Base-by-base conservation (phyloP, 2,888 invertebrate species). In the Ornithoptera priamus region DNA sequence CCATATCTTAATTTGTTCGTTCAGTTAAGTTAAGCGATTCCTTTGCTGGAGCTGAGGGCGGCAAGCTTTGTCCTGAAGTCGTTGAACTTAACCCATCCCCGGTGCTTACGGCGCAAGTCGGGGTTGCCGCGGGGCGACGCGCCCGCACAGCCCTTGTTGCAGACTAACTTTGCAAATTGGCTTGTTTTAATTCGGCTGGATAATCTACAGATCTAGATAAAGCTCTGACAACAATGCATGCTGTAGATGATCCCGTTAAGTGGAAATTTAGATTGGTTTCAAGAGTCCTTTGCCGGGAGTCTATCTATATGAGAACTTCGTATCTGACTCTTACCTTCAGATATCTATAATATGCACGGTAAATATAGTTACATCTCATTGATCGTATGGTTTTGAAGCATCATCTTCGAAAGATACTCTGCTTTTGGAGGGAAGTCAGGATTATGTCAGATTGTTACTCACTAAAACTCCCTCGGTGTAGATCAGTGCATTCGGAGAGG, bases 111-210 rank as follows among this genome's bases (percentile, higher is more conserved):
- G 50, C 2, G 20, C 18, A 42, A 50, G 50, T 8, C 15, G 18
- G 62, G 53, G n/a, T 12, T 18, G 50, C 12, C 53, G 53, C 17
- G 53, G 53, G 53, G 18, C 18, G n/a, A 53, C 15, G n/a, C 53
- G 39, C 7, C 30, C 30, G 30, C 30, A 30, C 30, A 30, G 30
- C 30, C 30, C 30, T 30, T 39, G 22, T 62, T 62, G 22, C 3
- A 20, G 6, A 50, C 60, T 42, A 61, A 61, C 61, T 67, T 67
- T 53, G n/a, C 22, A 59, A 65, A 36, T 68, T 68, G 53, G 30
- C 56, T 61, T 53, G 36, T 64, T 60, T 69, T 65, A 69, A 69
- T 69, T 69, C 46, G 69, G 65, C n/a, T 30, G 50, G 64, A 64
- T 64, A 46, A 68, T 53, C 61, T 63, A 18, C 6, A 42, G 46